These are phyloP conservation scores for Timandra comae DNA, from an alignment of 2,888 invertebrate species.

Conservation along the genomic window DNA sequence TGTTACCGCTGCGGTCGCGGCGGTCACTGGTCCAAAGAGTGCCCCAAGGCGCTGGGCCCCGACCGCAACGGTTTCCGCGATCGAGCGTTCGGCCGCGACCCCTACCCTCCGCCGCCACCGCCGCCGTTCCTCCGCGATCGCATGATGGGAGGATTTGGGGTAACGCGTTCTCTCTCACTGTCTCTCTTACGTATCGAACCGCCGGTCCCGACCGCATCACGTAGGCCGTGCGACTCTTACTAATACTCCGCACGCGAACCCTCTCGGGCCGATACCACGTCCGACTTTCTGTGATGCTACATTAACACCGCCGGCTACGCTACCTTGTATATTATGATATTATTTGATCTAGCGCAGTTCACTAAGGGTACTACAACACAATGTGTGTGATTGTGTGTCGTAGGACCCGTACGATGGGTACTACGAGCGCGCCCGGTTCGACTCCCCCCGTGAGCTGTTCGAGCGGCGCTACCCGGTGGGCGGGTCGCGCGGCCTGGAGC, in stretches of 20 bases:
- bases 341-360: not conserved
- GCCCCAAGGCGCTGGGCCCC: slow-evolving; percentile 89
- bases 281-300: slow-evolving; percentile 52
- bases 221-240: slow-evolving; percentile 54
- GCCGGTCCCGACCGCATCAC: slow-evolving; percentile 49
- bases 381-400: slow-evolving; percentile 9
- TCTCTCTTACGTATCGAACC: slow-evolving; percentile 36
- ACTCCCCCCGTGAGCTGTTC: slow-evolving; percentile 86
- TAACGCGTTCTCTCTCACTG: slow-evolving; percentile 73
- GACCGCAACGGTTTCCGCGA: slow-evolving; percentile 90
- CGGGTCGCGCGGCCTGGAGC: slow-evolving; percentile 70
- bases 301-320: slow-evolving; percentile 13
- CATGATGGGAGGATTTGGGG: slow-evolving; percentile 93
- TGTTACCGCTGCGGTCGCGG: slow-evolving; percentile 96
- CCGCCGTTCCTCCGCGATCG: slow-evolving; percentile 93
- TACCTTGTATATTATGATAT: not conserved
- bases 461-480: slow-evolving; percentile 86
- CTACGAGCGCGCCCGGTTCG: slow-evolving; percentile 86
- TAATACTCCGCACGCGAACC: slow-evolving; percentile 56
- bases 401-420: slow-evolving; percentile 86
- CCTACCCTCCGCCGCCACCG: slow-evolving; percentile 93
- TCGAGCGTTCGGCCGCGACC: slow-evolving; percentile 91
- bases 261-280: slow-evolving; percentile 38
- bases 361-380: not conserved
- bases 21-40: slow-evolving; percentile 98